Evolutionary conservation across 2,888 invertebrate genomes (phyloP).

Genomic region (Patella pellucida): DNA sequence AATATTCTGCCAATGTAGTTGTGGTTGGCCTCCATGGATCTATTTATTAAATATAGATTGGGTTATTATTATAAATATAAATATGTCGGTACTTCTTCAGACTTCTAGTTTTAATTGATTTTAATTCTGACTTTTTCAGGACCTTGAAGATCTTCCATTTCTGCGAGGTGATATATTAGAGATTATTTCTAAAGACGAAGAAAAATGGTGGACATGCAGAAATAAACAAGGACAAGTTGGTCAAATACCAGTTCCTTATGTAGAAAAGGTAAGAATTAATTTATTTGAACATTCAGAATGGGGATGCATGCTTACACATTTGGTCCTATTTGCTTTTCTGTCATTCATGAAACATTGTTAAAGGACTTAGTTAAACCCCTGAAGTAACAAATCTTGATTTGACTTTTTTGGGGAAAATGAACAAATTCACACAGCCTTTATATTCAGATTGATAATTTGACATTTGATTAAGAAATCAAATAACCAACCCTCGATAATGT

Average conservation of each 20-base stretch:
- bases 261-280: slow-evolving; percentile 70
- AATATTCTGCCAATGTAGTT: too few relatives aligned
- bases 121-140: slow-evolving; percentile 74
- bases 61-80: neutral
- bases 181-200: slow-evolving; percentile 93
- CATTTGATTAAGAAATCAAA: too few relatives aligned
- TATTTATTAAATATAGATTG: neutral
- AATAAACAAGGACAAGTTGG: slow-evolving; percentile 89
- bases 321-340: too few relatives aligned
- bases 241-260: slow-evolving; percentile 96
- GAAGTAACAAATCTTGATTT: too few relatives aligned
- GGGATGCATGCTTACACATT: neutral
- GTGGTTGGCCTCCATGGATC: too few relatives aligned
- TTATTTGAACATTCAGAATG: neutral
- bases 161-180: slow-evolving; percentile 93
- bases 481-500: too few relatives aligned
- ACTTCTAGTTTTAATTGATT: neutral
- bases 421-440: too few relatives aligned
- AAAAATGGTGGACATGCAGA: slow-evolving; percentile 98
- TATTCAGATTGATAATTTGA: too few relatives aligned
- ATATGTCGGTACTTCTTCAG: neutral
- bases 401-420: too few relatives aligned
- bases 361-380: too few relatives aligned
- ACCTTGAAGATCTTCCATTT: slow-evolving; percentile 95
- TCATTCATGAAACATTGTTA: too few relatives aligned